Evolutionary conservation across 2,888 invertebrate genomes (phyloP).

Genomic region (Drepana falcataria): DNA sequence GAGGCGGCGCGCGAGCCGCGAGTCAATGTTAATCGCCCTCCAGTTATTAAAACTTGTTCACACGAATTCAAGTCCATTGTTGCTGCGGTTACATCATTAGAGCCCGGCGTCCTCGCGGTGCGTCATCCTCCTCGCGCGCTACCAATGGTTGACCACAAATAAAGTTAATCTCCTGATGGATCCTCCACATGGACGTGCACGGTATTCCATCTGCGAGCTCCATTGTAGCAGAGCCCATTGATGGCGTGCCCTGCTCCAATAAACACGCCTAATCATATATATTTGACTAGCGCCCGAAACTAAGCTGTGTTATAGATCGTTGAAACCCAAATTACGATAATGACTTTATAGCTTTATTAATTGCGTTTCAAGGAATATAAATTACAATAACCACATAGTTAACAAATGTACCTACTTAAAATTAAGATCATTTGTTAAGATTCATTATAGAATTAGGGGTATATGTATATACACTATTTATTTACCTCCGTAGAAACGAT

Average conservation of each 20-base stretch:
- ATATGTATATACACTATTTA: too few species aligned
- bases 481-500: too few species aligned
- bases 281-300: constrained; percentile 18
- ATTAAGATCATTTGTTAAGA: too few species aligned
- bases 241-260: neutral
- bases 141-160: constrained; percentile 33
- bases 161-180: neutral
- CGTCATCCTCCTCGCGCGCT: constrained; percentile 14
- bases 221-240: neutral
- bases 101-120: constrained; percentile 48
- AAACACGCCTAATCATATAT: constrained; percentile 6
- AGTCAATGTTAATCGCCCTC: constrained; percentile 35
- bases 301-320: constrained; percentile 19
- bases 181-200: neutral
- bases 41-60: constrained; percentile 33
- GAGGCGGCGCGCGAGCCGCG: constrained; percentile 34
- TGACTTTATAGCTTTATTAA: constrained; percentile 9
- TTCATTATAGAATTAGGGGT: too few species aligned
- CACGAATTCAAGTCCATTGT: constrained; percentile 44
- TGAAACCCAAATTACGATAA: constrained; percentile 26
- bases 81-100: constrained; percentile 57
- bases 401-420: too few species aligned
- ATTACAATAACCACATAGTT: too few species aligned
- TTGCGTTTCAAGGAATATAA: too few species aligned
- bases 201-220: neutral